Conservation (phyloP, 2,888 invertebrate genomes). For the Carabus problematicus region DNA sequence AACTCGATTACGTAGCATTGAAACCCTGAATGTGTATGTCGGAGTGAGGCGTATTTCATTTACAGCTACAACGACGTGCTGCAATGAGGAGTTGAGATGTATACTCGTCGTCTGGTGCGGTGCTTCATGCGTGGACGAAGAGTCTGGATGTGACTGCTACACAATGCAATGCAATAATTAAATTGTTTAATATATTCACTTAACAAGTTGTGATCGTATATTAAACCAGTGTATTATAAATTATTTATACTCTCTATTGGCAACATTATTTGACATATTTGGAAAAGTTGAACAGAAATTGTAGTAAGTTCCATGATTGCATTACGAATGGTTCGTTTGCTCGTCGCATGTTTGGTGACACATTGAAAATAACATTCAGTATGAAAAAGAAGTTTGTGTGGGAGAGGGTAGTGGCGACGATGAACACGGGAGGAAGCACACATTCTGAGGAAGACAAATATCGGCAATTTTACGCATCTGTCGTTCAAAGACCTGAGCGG, state of each 20-base stretch:
- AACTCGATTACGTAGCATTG: conserved; percentile 47
- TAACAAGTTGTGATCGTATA: too few relatives aligned
- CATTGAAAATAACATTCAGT: conserved; percentile 33
- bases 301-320: conserved; percentile 25
- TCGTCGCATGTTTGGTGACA: conserved; percentile 31
- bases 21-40: conserved; percentile 46
- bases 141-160: conserved; percentile 28
- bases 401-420: too few relatives aligned
- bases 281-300: too few relatives aligned
- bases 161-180: conserved; percentile 40
- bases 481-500: conserved; percentile 23
- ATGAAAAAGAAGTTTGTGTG: conserved; percentile 21
- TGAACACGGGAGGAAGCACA: conserved; percentile 16
- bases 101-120: conserved; percentile 14
- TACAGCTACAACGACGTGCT: conserved; percentile 28
- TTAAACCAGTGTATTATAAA: too few relatives aligned
- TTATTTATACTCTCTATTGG: too few relatives aligned
- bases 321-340: conserved; percentile 40
- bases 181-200: conserved; percentile 32
- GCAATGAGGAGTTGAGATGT: conserved; percentile 15
- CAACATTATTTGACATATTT: too few relatives aligned
- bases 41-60: conserved; percentile 45
- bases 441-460: conserved; percentile 38
- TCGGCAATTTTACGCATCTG: conserved; percentile 42
- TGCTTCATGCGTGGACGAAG: conserved; percentile 3